phyloP scores from a whole-genome alignment of 2,797 vertebrate species.

The Coluber constrictor region DNA sequence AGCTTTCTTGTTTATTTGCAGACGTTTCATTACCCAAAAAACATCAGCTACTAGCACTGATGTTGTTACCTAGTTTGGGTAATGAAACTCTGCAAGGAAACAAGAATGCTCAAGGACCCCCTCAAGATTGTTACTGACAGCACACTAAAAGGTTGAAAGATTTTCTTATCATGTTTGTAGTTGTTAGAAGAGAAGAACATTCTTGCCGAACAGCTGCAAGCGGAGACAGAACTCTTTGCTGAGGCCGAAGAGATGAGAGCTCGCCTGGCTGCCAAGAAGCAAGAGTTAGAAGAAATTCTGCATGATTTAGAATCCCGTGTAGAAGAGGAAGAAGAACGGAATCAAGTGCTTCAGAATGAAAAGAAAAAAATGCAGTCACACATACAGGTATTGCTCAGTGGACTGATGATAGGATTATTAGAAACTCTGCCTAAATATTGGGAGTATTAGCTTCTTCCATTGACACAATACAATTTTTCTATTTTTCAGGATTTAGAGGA shows the following conservation, averaged over 20 bases:
- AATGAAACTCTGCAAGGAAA: neutral
- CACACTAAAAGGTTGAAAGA: neutral
- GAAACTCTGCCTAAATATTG: neutral
- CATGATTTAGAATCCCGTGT: slow-evolving; percentile 93
- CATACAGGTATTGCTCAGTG: slow-evolving; percentile 80
- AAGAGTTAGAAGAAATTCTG: slow-evolving; percentile 94
- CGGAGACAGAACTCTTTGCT: slow-evolving; percentile 93
- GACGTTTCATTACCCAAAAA: neutral
- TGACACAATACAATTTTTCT: neutral
- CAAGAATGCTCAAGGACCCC: neutral
- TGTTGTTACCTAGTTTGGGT: neutral
- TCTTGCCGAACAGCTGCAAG: slow-evolving; percentile 93
- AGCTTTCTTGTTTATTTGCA: neutral
- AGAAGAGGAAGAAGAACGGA: slow-evolving; percentile 95
- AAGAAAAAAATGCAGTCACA: slow-evolving; percentile 98
- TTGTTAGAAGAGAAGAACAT: slow-evolving; percentile 95
- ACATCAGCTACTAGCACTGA: neutral
- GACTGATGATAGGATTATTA: neutral
- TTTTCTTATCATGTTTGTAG: slow-evolving; percentile 62
- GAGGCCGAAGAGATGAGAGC: slow-evolving; percentile 97
- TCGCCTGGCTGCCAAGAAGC: slow-evolving; percentile 90
- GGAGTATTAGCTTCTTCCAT: neutral
- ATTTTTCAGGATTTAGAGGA: slow-evolving; percentile 88
- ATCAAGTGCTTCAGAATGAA: slow-evolving; percentile 89
- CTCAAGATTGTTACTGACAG: neutral